Conservation (phyloP, 2,113 vertebrate species). For the Trogon melanurus region DNA sequence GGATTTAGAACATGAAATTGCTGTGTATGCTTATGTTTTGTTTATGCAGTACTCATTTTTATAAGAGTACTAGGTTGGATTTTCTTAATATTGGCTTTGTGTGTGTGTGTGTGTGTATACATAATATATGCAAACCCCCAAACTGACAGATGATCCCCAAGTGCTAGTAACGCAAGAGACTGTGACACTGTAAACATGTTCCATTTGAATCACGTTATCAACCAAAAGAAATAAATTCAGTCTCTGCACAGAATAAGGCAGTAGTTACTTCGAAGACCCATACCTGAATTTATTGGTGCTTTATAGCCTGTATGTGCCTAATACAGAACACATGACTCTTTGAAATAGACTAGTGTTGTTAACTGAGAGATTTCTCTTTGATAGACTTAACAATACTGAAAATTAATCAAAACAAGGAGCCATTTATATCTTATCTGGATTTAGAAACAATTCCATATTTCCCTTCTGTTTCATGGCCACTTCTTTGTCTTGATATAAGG, state of each 20-base stretch:
- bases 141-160: slow-evolving; percentile 14
- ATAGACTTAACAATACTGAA: neutral
- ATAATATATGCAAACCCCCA: neutral
- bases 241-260: neutral
- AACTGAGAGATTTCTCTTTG: neutral
- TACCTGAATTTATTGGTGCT: neutral
- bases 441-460: neutral
- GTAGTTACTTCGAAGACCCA: neutral
- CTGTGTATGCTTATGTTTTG: slow-evolving; percentile 73
- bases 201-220: neutral
- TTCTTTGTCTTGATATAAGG: neutral
- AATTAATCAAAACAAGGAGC: neutral
- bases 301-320: neutral
- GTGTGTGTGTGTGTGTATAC: neutral
- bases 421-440: neutral
- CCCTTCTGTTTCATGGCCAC: neutral
- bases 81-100: slow-evolving; percentile 66
- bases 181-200: slow-evolving; percentile 11
- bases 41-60: slow-evolving; percentile 73
- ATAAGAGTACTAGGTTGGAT: slow-evolving; percentile 65
- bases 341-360: neutral
- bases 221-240: slow-evolving; percentile 28
- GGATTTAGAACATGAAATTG: slow-evolving; percentile 78
- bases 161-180: slow-evolving; percentile 14
- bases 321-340: neutral